Evolutionary conservation across 2,888 invertebrate genomes (phyloP), one percentile per base, ranked within the genome.

Genomic region (Sinotaia quadrata): DNA sequence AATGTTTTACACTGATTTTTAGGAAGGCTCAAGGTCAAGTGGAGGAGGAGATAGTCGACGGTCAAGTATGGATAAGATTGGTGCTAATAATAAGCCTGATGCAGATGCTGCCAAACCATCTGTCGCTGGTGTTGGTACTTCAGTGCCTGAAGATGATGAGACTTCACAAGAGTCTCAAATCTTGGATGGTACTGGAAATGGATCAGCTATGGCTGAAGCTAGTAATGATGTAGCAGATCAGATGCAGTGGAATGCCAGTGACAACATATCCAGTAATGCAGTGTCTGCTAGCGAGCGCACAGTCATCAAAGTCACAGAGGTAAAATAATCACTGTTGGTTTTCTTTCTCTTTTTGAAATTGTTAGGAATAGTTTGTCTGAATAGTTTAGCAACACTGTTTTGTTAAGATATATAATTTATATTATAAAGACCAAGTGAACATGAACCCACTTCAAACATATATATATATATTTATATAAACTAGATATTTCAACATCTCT

Each of bases 101-200:
- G 79, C 79, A 0, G 81, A 81, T 65, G 72, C 78, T 8, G 78
- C 76, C 24, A 69, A 77, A 18, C 68, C 76, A 33, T 24, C 75
- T 8, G 71, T 73, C 8, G 63, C 62, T 18, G 31, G 59, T 29
- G 68, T 59, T 41, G 70, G 72, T 61, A 66, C 49, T 47, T 34
- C 66, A 34, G 51, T 41, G 31, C 73, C 67, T 44, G 73, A 67
- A 44, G 71, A 75, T 21, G 70, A 70, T 34, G 75, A 74, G 33
- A 68, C 73, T 0, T 71, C 73, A 4, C 73, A 77, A 57, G 70
- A 77, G 49, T 72, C 73, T 8, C 67, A 67, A 47, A 18, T 44
- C 2, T 33, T 49, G 27, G 58, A 44, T 8, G 67, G 58, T 31
- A 37, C 59, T 18, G 58, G 34, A 1, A n/a, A 57, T 29, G 66